Evolutionary conservation across 1,140 invertebrate species (phyloP).

Genomic region (Melanaphis sacchari): DNA sequence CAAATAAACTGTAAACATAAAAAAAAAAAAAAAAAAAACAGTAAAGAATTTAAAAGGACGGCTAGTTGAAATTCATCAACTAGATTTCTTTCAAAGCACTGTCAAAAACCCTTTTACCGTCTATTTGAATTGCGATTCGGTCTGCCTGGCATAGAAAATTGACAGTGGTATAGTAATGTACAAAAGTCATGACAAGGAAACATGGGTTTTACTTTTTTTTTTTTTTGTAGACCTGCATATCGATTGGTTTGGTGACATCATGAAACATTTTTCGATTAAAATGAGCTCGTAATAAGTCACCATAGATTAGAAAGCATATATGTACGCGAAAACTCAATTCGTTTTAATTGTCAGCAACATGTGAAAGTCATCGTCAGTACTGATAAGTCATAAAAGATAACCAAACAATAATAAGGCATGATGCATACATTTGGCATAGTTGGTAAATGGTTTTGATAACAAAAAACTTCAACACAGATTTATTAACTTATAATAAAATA

Average conservation of each 20-base stretch:
- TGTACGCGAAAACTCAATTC: background rate
- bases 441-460: background rate
- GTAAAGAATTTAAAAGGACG: background rate
- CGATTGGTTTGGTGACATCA: background rate
- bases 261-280: constrained; percentile 24
- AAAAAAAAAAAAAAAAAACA: background rate
- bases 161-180: background rate
- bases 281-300: background rate
- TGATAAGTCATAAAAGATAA: background rate
- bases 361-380: background rate
- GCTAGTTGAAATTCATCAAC: background rate
- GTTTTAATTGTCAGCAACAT: background rate
- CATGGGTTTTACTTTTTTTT: background rate
- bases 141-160: background rate
- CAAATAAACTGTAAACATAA: background rate
- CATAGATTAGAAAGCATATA: background rate
- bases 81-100: background rate
- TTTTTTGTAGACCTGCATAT: background rate
- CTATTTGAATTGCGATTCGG: background rate
- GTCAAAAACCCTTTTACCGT: background rate
- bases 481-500: background rate
- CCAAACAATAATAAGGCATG: background rate
- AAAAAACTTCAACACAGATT: background rate
- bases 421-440: background rate
- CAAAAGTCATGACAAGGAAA: constrained; percentile 10